Conservation (phyloP, 1,140 invertebrate genomes). For the Ectropis grisescens region DNA sequence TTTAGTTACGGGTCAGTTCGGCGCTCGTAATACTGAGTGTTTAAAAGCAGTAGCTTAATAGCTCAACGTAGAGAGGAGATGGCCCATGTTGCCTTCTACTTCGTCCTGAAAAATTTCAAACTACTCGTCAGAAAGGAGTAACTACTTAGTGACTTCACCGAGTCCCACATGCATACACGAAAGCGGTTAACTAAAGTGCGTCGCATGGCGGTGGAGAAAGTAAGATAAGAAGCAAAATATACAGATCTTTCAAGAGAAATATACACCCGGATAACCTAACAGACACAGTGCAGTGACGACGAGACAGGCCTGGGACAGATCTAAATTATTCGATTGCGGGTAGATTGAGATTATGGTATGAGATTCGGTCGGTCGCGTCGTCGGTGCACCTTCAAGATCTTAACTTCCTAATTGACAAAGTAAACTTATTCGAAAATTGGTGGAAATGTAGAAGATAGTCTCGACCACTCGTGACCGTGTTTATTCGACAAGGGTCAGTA, state of each 20-base stretch:
- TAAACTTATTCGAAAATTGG: constrained; percentile 29
- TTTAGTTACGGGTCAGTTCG: too few relatives aligned
- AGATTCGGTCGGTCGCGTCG: background rate
- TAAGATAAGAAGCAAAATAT: constrained; percentile 63
- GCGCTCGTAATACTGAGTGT: constrained; percentile 35
- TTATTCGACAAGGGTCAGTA: constrained; percentile 85
- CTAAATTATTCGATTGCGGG: too few relatives aligned
- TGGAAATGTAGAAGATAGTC: constrained; percentile 30
- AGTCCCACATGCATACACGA: constrained; percentile 33
- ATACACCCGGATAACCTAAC: constrained; percentile 33
- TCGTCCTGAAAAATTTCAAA: constrained; percentile 67
- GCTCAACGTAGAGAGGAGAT: constrained; percentile 71
- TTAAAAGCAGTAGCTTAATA: constrained; percentile 58
- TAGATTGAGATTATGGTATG: background rate
- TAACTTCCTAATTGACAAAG: constrained; percentile 62
- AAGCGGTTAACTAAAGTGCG: too few relatives aligned
- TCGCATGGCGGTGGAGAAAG: too few relatives aligned
- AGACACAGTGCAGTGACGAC: constrained; percentile 15
- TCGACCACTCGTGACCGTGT: constrained; percentile 39
- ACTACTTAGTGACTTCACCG: background rate
- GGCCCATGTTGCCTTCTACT: constrained; percentile 68
- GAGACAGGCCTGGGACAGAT: too few relatives aligned
- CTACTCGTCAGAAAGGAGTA: constrained; percentile 34
- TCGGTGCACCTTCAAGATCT: constrained; percentile 22
- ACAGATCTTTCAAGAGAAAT: constrained; percentile 56